Conservation (phyloP, 2,797 vertebrate genomes). For the Danio jaintianensis region DNA sequence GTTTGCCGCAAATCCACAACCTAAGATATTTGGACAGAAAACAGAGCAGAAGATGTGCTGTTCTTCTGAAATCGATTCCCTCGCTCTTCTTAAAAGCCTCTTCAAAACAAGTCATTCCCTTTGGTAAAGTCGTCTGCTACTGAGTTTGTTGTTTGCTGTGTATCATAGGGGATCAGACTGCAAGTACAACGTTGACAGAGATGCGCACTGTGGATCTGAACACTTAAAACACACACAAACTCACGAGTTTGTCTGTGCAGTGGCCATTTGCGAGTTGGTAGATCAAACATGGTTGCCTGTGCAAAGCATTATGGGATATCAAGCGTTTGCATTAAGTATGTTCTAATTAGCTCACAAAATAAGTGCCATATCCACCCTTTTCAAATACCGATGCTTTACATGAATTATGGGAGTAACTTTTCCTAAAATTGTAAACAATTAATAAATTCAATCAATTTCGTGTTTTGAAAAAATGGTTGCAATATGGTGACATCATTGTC, state of each 20-base stretch:
- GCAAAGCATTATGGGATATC: slow-evolving; percentile 30
- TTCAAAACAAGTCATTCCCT: slow-evolving; percentile 46
- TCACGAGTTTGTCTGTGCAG: slow-evolving; percentile 3
- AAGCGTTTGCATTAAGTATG: neutral
- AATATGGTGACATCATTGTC: too few species aligned
- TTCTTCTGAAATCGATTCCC: slow-evolving; percentile 46
- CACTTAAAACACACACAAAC: slow-evolving; percentile 26
- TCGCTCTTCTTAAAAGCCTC: slow-evolving; percentile 51
- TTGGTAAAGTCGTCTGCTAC: slow-evolving; percentile 46
- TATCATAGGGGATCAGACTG: slow-evolving; percentile 39
- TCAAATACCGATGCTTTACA: too few species aligned
- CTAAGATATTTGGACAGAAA: slow-evolving; percentile 41
- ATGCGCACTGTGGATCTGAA: slow-evolving; percentile 12
- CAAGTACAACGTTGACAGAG: slow-evolving; percentile 43
- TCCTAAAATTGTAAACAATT: too few species aligned
- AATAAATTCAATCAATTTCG: too few species aligned
- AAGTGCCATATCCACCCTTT: too few species aligned
- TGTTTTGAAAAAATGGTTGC: too few species aligned
- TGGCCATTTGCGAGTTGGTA: neutral
- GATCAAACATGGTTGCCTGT: slow-evolving; percentile 4
- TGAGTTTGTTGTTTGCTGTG: slow-evolving; percentile 43
- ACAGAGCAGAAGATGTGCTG: slow-evolving; percentile 32
- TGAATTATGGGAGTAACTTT: too few species aligned
- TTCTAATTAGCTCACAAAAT: neutral
- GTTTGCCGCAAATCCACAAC: slow-evolving; percentile 45